These are phyloP conservation scores for Campopleginae sp. DNA, from an alignment of 2,888 invertebrate species.

Conservation along the genomic window DNA sequence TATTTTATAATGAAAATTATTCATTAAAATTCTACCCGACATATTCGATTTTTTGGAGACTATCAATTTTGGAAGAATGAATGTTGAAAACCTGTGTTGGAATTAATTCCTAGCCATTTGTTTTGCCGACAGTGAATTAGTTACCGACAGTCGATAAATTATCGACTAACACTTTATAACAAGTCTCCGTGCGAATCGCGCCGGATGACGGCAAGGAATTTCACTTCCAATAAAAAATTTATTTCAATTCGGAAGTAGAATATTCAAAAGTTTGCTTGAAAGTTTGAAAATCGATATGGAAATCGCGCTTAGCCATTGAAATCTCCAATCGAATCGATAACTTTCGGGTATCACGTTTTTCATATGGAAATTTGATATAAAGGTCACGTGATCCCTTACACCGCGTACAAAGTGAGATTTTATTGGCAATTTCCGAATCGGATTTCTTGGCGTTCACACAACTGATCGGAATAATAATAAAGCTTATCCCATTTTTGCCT, in stretches of 20 bases:
- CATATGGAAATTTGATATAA: not conserved
- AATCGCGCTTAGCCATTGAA: not conserved
- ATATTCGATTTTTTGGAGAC: not conserved
- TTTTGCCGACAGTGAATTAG: not conserved
- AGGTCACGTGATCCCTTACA: not conserved
- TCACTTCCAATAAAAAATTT: not conserved
- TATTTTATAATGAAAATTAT: constrained; percentile 78
- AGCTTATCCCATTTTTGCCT: not conserved
- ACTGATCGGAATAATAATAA: not conserved
- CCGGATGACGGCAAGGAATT: not conserved
- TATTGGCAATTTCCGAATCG: not conserved
- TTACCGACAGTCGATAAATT: constrained; percentile 21
- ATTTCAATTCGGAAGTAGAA: not conserved
- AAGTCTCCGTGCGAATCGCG: not conserved
- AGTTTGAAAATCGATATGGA: too few relatives aligned
- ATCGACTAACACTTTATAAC: not conserved
- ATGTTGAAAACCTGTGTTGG: not conserved
- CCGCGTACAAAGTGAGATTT: not conserved
- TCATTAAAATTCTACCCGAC: not conserved
- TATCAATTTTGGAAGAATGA: not conserved
- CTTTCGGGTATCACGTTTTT: not conserved
- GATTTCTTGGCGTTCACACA: not conserved
- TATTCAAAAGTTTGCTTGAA: not conserved
- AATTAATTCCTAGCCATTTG: not conserved
- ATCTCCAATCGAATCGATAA: not conserved